These are phyloP conservation scores for Cheilosia grossa DNA, from an alignment of 2,888 invertebrate genomes.

Conservation along the genomic window DNA sequence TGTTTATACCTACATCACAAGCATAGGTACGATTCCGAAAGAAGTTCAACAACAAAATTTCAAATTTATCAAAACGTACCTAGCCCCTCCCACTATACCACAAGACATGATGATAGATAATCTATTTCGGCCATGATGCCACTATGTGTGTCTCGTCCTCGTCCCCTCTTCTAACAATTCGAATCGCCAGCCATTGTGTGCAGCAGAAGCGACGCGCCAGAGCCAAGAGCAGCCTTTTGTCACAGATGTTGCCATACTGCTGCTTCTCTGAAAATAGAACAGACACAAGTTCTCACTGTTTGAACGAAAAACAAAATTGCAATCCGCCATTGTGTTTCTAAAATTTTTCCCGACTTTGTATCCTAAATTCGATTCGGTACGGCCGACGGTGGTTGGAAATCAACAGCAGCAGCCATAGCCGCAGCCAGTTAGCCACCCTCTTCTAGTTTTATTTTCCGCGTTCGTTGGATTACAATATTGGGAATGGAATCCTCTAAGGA, in stretches of 20 bases:
- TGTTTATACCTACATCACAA: too few relatives aligned
- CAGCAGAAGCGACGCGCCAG: constrained; percentile 25
- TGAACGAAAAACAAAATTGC: constrained; percentile 47
- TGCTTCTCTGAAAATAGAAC: constrained; percentile 57
- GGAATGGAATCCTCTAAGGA: constrained; percentile 61
- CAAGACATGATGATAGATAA: constrained; percentile 28
- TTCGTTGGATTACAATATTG: constrained; percentile 39
- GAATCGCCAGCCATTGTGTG: constrained; percentile 60
- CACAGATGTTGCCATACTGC: constrained; percentile 65
- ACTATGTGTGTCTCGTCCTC: not conserved
- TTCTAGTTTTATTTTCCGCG: constrained; percentile 22
- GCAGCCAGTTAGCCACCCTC: constrained; percentile 54
- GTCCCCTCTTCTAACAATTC: constrained; percentile 6
- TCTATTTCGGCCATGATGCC: constrained; percentile 66
- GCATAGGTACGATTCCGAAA: not conserved
- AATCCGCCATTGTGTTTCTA: constrained; percentile 67
- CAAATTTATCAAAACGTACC: constrained; percentile 35
- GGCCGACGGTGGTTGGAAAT: constrained; percentile 54
- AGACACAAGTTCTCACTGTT: constrained; percentile 22
- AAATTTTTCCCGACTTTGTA: constrained; percentile 44
- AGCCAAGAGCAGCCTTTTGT: constrained; percentile 54
- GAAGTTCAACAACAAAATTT: constrained; percentile 40
- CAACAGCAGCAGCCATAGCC: constrained; percentile 17
- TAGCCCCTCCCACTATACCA: constrained; percentile 57
- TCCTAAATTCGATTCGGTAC: constrained; percentile 63